Evolutionary conservation across 2,888 invertebrate species (phyloP).

Genomic region (Xestia sexstrigata): DNA sequence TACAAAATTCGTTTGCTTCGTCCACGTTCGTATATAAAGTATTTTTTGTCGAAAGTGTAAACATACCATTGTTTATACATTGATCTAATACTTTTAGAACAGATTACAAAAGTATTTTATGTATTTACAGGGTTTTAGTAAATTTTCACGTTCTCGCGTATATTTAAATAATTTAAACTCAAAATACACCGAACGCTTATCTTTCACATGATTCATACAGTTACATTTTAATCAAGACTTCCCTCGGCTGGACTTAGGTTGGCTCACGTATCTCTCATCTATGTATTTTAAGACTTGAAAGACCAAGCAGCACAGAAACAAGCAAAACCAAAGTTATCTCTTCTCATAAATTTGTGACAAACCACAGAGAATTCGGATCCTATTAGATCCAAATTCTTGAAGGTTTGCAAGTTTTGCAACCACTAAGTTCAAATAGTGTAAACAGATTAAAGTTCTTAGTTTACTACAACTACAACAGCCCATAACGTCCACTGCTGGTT

Average conservation of each 20-base stretch:
- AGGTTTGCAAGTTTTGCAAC: too few species aligned
- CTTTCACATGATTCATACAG: not conserved
- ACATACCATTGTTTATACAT: not conserved
- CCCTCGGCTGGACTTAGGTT: too few species aligned
- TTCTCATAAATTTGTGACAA: not conserved
- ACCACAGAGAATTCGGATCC: not conserved
- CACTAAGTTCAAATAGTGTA: too few species aligned
- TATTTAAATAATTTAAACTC: slow-evolving; percentile 10
- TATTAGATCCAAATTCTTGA: not conserved
- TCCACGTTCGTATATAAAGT: not conserved
- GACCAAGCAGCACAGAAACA: not conserved
- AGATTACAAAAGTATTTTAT: not conserved
- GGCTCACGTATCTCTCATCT: too few species aligned
- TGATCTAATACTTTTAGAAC: too few species aligned
- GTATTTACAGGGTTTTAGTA: too few species aligned
- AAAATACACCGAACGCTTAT: not conserved
- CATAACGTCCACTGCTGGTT: too few species aligned
- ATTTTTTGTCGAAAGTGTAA: not conserved
- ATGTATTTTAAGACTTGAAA: not conserved
- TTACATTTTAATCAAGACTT: not conserved
- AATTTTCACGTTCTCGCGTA: not conserved
- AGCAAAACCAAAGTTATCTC: not conserved
- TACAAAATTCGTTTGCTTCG: not conserved
- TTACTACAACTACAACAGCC: too few species aligned
- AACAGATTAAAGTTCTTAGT: too few species aligned